A percentile compares a stretch with the other conserved stretches of the same genome.
Conservation (phyloP, 53 echinoderm and acorn worm species). For the Stichopus horrens region DNA sequence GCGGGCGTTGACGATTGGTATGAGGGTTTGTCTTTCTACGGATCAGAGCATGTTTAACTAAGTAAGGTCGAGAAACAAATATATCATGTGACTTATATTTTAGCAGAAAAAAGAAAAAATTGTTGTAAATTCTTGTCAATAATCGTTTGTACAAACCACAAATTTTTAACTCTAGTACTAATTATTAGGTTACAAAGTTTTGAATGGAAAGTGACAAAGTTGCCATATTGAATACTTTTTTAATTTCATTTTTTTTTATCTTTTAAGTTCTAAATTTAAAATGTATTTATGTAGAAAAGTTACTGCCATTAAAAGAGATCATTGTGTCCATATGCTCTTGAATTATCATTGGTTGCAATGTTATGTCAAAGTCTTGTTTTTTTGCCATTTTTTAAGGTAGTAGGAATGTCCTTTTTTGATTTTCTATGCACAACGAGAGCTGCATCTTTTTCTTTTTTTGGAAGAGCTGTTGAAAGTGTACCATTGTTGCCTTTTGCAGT, state of each 20-base stretch:
- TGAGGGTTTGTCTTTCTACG: slow-evolving; percentile 1
- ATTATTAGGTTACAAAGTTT: not conserved
- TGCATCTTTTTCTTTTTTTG: no score
- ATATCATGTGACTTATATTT: slow-evolving; percentile 7
- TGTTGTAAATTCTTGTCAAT: not conserved
- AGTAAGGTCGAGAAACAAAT: not conserved
- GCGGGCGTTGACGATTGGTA: not conserved
- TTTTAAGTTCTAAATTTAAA: not conserved
- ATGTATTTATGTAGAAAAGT: not conserved
- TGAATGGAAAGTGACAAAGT: no score
- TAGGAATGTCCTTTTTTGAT: no score
- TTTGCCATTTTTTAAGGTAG: no score
- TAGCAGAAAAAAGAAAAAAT: not conserved
- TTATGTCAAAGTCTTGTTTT: no score
- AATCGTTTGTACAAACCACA: not conserved
- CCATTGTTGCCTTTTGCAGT: no score
- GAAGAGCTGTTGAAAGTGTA: no score
- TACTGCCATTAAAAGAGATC: not conserved
- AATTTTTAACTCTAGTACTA: slow-evolving; percentile 10
- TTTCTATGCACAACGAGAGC: no score
- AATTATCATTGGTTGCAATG: no score
- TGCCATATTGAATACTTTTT: no score
- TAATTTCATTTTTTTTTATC: not conserved
- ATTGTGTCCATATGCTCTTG: no score
- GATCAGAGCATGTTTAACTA: not conserved